phyloP scores from a whole-genome alignment of 2,888 invertebrate species.

The Zygogramma bicolorata region DNA sequence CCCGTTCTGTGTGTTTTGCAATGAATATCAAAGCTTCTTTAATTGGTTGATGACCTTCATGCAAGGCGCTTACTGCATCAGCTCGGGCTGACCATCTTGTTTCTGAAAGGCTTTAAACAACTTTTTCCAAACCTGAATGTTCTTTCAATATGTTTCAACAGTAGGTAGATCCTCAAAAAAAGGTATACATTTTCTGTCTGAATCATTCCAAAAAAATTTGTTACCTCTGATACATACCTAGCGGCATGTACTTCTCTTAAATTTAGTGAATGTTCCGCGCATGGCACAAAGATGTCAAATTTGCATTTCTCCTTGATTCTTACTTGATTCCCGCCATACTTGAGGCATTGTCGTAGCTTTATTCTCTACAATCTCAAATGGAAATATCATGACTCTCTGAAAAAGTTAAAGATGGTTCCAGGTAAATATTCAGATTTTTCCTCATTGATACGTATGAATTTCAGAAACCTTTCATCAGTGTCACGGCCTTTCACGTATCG shows the following conservation, averaged over 20 bases:
- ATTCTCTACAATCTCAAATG: not conserved
- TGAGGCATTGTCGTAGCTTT: too few relatives aligned
- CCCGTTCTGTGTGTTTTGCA: conserved; percentile 10
- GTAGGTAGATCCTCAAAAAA: too few relatives aligned
- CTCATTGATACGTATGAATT: not conserved
- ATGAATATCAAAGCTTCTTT: conserved; percentile 13
- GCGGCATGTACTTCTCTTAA: too few relatives aligned
- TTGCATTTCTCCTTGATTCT: too few relatives aligned
- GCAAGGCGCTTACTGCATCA: not conserved
- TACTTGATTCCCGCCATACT: too few relatives aligned
- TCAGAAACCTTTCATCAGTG: conserved; percentile 19
- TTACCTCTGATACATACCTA: too few relatives aligned
- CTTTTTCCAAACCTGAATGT: not conserved
- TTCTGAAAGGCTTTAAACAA: conserved; percentile 7
- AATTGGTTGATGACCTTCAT: conserved; percentile 8
- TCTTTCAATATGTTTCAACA: not conserved
- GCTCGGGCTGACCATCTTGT: conserved; percentile 15
- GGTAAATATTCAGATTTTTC: too few relatives aligned
- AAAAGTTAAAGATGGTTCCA: too few relatives aligned
- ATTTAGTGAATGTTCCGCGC: too few relatives aligned
- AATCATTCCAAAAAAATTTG: not conserved
- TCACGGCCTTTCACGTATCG: not conserved
- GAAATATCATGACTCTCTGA: conserved; percentile 35
- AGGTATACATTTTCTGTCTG: not conserved
- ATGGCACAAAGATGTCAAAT: too few relatives aligned